Evolutionary conservation across 2,888 invertebrate genomes (phyloP), one percentile per base, ranked within the genome.

Genomic region (Amphipyra berbera): DNA sequence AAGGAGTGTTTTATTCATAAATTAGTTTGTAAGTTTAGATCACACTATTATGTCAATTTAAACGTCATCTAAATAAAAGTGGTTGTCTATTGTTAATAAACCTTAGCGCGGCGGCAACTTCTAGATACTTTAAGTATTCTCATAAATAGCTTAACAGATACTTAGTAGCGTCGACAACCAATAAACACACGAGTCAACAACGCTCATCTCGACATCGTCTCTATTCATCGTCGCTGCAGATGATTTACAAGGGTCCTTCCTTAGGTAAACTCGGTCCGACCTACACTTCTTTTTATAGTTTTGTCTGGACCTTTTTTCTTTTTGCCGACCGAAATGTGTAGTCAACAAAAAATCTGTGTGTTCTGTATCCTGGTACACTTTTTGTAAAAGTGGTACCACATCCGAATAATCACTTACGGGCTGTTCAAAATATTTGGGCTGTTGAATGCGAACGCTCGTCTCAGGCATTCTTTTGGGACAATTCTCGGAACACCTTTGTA

Each of bases 241-340:
- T 94, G 95, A 94, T 94, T 94, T 95, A 94, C 94, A 94, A 94
- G 95, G 95, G 92, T 90, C 94, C 92, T 92, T 93, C 88, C 92
- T 94, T 94, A 93, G 95, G 95, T 94, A 94, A 94, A 93, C 93
- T 90, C 83, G 88, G 87, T 76, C 86, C 92, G 92, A 90, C 89
- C 91, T 92, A 88, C 87, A 88, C 90, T 92, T 91, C 93, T 95
- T 94, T 94, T 94, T 94, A 91, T 93, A 90, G 89, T 91, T 91
- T 90, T 91, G 91, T 92, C 88, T 89, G 91, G 78, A 82, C 88
- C 88, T 92, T 94, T 93, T 90, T 94, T 90, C 90, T 83, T 89
- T 91, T 90, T 92, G 90, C 90, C 91, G 93, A 88, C 89, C 89
- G 86, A 91, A 89, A 92, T 90, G 90, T 91, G 89, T 88, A 88